These are phyloP conservation scores for Pocillopora verrucosa DNA, from an alignment of 64 coral and sea anemone genomes.

Conservation along the genomic window DNA sequence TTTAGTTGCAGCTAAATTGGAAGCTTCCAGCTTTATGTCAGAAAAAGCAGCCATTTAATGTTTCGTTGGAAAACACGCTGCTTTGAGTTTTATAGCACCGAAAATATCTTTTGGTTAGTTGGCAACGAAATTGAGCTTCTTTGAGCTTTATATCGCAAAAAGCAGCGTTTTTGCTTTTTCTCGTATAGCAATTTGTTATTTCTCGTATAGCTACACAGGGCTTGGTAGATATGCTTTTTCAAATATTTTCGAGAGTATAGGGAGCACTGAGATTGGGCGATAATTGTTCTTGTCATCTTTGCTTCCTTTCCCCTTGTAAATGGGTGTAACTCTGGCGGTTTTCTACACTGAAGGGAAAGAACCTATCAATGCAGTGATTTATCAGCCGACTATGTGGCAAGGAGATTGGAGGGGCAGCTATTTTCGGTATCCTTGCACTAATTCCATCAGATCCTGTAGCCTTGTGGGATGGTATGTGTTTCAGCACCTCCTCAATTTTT, in stretches of 20 bases:
- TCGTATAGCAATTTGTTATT: constrained; percentile 28
- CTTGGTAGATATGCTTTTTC: constrained; percentile 23
- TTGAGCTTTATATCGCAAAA: too few relatives aligned
- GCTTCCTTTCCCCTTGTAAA: constrained; percentile 12
- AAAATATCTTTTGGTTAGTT: too few relatives aligned
- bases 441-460: constrained; percentile 7
- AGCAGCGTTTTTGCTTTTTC: too few relatives aligned
- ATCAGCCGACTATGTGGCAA: not conserved
- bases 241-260: too few relatives aligned
- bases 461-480: not conserved
- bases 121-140: too few relatives aligned
- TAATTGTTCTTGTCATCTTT: constrained; percentile 34
- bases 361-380: constrained; percentile 30
- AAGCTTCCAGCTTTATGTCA: too few relatives aligned
- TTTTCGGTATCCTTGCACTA: not conserved
- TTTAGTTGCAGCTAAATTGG: too few relatives aligned
- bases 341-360: constrained; percentile 22
- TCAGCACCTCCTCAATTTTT: too few relatives aligned
- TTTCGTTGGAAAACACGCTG: too few relatives aligned
- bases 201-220: constrained; percentile 7
- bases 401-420: constrained; percentile 35
- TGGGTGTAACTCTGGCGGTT: constrained; percentile 20
- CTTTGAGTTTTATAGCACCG: too few relatives aligned
- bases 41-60: too few relatives aligned
- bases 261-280: not conserved